A percentile compares a stretch with the other conserved stretches of the same genome.
phyloP scores from a whole-genome alignment of 2,113 vertebrate species.

The Otolemur garnettii region DNA sequence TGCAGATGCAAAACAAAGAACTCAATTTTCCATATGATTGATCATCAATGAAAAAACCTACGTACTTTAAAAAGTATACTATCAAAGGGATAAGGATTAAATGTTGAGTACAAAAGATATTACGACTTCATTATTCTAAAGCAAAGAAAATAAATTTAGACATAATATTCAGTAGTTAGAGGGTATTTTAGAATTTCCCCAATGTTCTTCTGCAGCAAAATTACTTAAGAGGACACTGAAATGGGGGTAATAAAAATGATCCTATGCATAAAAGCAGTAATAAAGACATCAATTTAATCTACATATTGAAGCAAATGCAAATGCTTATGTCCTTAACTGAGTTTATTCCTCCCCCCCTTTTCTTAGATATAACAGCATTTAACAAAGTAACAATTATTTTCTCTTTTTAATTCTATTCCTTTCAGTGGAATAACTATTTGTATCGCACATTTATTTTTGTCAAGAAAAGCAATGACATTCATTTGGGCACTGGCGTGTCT shows the following conservation, averaged over 20 bases:
- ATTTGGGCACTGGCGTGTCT: background rate
- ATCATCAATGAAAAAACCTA: conserved; percentile 54
- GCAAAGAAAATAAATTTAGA: conserved; percentile 51
- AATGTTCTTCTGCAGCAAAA: conserved; percentile 1
- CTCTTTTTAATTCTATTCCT: conserved; percentile 50
- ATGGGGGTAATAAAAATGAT: background rate
- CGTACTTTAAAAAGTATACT: background rate
- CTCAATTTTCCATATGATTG: conserved; percentile 75
- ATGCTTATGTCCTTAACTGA: background rate
- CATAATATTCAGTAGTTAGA: conserved; percentile 46
- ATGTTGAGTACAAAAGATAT: conserved; percentile 62
- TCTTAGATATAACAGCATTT: conserved; percentile 22
- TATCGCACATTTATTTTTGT: conserved; percentile 43
- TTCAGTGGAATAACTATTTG: conserved; percentile 50
- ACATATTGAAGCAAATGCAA: conserved; percentile 24
- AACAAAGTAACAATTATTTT: conserved; percentile 57
- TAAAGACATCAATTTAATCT: background rate
- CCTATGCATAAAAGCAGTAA: background rate
- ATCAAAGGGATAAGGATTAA: conserved; percentile 61
- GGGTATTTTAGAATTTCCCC: conserved; percentile 36
- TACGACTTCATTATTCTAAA: conserved; percentile 59
- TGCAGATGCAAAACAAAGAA: conserved; percentile 39
- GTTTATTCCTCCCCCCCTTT: background rate
- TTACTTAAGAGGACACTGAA: background rate
- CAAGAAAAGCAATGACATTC: conserved; percentile 47